Evolutionary conservation across 2,797 vertebrate species (phyloP).

Genomic region (Telmatherina bonti): DNA sequence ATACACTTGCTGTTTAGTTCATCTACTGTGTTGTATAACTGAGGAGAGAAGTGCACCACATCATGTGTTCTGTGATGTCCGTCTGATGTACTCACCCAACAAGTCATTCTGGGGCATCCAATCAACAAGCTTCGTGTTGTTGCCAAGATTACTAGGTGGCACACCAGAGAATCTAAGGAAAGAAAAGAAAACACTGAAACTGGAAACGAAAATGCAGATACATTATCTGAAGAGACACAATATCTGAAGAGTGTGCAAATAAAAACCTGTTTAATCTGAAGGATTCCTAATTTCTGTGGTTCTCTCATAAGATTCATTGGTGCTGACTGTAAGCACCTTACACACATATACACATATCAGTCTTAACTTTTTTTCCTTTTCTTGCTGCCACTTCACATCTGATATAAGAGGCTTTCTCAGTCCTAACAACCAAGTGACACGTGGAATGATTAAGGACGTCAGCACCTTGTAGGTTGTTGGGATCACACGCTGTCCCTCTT

Average conservation of each 20-base stretch:
- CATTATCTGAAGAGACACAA: no score
- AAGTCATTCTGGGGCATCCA: slow-evolving; percentile 99
- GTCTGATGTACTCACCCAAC: slow-evolving; percentile 86
- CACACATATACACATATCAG: no score
- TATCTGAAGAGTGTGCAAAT: not conserved
- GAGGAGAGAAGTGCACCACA: not conserved
- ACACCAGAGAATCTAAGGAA: slow-evolving; percentile 92
- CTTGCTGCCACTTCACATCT: not conserved
- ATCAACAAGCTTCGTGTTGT: slow-evolving; percentile 97
- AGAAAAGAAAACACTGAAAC: not conserved
- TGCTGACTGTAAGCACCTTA: not conserved
- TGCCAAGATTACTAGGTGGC: slow-evolving; percentile 93
- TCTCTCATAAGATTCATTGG: not conserved
- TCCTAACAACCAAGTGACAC: not conserved
- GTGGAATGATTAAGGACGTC: not conserved
- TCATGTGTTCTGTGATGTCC: not conserved
- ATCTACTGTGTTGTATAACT: not conserved
- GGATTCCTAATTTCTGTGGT: not conserved
- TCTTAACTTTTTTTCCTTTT: not conserved
- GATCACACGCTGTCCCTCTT: not conserved
- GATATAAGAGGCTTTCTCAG: not conserved
- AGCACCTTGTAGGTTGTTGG: not conserved
- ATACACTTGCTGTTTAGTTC: not conserved
- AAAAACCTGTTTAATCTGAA: not conserved
- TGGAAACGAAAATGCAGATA: not conserved